Base-by-base conservation (phyloP, 2,888 invertebrate species). In the Cheilosia grossa region DNA sequence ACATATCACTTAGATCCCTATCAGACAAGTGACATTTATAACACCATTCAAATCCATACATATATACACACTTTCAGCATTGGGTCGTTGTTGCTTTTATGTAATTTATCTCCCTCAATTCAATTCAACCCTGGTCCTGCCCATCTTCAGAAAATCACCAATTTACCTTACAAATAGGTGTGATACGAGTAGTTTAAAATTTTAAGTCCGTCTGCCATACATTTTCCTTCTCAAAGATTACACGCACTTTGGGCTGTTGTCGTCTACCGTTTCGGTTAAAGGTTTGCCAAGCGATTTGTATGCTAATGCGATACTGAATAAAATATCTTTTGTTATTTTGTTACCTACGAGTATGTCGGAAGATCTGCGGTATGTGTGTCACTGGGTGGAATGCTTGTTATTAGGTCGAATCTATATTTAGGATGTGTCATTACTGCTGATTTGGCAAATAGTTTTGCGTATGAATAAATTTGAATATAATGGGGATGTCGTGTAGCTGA, bases 261-360 rank as follows among this genome's bases (percentile, higher is more conserved):
- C 15, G 42, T 24, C 40, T 58, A 40, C n/a, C 17, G 63, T 49
- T 73, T 44, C 37, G 27, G 67, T 67, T 67, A 67, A 61, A 61
- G 80, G 74, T 54, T 74, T 63, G 74, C 67, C 80, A 74, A 66
- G 75, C 63, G 63, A 74, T 81, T 81, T 74, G 67, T 69, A 74
- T 81, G 80, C 80, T 63, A 81, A 81, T 81, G 74, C 21, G 63
- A 44, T 56, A 74, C 61, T 37, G 47, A 63, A 61, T 67, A 51
- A 59, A 80, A 67, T 44, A 72, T 66, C 64, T 66, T 66, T 75
- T 73, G 59, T 79, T 47, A 40, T 37, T 44, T 66, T 51, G 73
- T 63, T 64, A 42, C 19, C n/a, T 24, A n/a, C n/a, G n/a, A n/a
- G n/a, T n/a, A 42, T 42, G 40, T 19, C 24, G 56, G 42, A 30